phyloP scores from a whole-genome alignment of 2,113 vertebrate species.

The Sarotherodon lohbergeri region DNA sequence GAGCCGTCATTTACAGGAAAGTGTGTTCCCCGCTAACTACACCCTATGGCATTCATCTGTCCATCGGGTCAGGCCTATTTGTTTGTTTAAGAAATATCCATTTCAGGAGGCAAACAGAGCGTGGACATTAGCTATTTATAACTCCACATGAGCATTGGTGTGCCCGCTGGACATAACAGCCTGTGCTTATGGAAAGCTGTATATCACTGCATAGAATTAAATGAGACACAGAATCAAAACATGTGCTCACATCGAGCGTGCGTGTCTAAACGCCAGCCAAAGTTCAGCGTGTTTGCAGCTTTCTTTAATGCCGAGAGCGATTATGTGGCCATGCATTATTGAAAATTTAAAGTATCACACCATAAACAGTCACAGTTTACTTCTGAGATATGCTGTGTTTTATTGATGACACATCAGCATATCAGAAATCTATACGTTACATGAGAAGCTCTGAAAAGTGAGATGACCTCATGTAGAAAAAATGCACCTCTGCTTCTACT shows the following conservation, averaged over 20 bases:
- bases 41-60: constrained; percentile 28
- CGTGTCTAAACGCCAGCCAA: background rate
- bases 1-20: constrained; percentile 25
- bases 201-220: constrained; percentile 52
- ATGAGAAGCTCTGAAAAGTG: background rate
- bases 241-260: background rate
- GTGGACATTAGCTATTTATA: constrained; percentile 68
- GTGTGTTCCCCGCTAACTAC: constrained; percentile 15
- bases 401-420: background rate
- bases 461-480: background rate
- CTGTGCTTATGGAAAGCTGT: constrained; percentile 33
- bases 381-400: background rate
- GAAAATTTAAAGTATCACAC: background rate
- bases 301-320: background rate
- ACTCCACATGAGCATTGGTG: constrained; percentile 14
- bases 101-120: constrained; percentile 59
- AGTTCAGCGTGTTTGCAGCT: background rate
- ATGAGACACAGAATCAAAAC: constrained; percentile 39
- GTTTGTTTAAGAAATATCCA: constrained; percentile 63
- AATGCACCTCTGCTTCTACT: background rate
- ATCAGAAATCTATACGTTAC: background rate
- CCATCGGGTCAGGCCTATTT: constrained; percentile 47
- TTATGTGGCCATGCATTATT: background rate
- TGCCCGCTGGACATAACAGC: constrained; percentile 33
- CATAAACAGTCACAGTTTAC: background rate